Conservation (phyloP, 2,888 invertebrate genomes). For the Altica lythri region DNA sequence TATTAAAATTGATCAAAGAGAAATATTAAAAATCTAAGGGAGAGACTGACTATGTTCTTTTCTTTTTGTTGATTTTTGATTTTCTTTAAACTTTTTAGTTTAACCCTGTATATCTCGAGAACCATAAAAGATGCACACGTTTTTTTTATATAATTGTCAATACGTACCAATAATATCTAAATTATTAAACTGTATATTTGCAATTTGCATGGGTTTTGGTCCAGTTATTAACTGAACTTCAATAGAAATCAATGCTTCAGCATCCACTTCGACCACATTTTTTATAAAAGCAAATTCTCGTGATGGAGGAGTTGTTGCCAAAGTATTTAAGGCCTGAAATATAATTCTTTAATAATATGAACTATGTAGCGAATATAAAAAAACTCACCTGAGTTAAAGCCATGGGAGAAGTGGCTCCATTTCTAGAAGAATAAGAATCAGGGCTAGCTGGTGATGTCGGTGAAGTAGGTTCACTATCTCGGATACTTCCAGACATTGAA, state of each 20-base stretch:
- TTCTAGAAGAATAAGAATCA: conserved; percentile 56
- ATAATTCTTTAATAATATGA: background rate
- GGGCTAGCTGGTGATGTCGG: conserved; percentile 83
- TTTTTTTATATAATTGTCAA: too few species aligned
- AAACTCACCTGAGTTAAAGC: conserved; percentile 54
- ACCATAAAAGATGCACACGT: too few species aligned
- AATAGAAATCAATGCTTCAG: conserved; percentile 77
- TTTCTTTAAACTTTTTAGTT: too few species aligned
- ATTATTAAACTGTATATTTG: conserved; percentile 91
- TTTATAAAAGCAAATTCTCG: conserved; percentile 37
- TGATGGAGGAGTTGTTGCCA: conserved; percentile 51
- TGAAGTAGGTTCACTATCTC: conserved; percentile 90
- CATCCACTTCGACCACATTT: conserved; percentile 55
- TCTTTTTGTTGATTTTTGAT: too few species aligned
- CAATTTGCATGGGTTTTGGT: conserved; percentile 65
- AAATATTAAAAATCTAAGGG: too few species aligned
- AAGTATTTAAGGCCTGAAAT: conserved; percentile 59
- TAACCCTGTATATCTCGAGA: too few species aligned
- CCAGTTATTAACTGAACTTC: conserved; percentile 76
- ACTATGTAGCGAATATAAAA: too few species aligned
- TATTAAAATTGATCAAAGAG: too few species aligned
- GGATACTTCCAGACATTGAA: conserved; percentile 88
- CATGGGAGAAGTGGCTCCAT: conserved; percentile 59
- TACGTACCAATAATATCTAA: conserved; percentile 90
- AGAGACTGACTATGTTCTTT: too few species aligned